phyloP scores from a whole-genome alignment of 2,888 invertebrate species.

The Drosophila mulleri region DNA sequence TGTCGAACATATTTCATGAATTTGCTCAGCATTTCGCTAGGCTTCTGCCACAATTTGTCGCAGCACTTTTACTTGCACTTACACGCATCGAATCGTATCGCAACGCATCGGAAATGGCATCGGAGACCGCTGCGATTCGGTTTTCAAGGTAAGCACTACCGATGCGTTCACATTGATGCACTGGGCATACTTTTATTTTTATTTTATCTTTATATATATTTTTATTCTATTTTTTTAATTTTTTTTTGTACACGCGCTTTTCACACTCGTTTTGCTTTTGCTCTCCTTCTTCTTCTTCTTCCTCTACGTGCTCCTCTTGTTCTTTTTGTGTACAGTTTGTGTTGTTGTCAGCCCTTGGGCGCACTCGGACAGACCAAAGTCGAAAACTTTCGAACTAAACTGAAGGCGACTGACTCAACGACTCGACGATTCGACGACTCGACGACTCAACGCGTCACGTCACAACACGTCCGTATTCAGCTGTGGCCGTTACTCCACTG shows the following conservation, averaged over 20 bases:
- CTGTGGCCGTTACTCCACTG: constrained; percentile 84
- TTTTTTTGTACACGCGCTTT: constrained; percentile 5
- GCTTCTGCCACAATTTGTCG: constrained; percentile 24
- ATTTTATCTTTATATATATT: too few relatives aligned
- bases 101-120: constrained; percentile 40
- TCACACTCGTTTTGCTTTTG: neutral
- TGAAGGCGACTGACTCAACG: constrained; percentile 21
- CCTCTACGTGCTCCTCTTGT: neutral
- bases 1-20: constrained; percentile 29
- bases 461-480: constrained; percentile 81
- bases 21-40: constrained; percentile 17
- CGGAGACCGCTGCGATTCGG: constrained; percentile 32
- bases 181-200: constrained; percentile 1
- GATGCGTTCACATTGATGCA: constrained; percentile 32
- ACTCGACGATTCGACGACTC: neutral
- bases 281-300: neutral
- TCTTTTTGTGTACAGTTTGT: constrained; percentile 5
- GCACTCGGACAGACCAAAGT: constrained; percentile 17
- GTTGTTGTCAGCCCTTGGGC: constrained; percentile 26
- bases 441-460: constrained; percentile 36
- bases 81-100: constrained; percentile 35
- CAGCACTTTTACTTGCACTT: constrained; percentile 49
- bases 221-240: too few relatives aligned
- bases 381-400: constrained; percentile 31
- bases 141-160: constrained; percentile 49